phyloP scores from a whole-genome alignment of 2,113 vertebrate genomes.

The Pyxicephalus adspersus region DNA sequence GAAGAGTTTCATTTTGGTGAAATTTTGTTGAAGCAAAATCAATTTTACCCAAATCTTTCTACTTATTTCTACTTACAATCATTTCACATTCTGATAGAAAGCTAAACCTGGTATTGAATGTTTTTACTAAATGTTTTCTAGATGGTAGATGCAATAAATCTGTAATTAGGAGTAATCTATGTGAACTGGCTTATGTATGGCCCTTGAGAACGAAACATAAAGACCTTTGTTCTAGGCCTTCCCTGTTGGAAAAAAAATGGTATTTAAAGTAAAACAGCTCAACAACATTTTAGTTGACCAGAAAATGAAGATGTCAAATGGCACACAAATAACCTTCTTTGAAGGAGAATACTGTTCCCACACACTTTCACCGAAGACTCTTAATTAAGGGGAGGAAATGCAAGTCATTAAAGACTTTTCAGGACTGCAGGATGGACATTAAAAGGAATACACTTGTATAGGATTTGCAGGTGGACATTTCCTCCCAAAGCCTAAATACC shows the following conservation, averaged over 20 bases:
- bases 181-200: too few species aligned
- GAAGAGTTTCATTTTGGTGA: too few species aligned
- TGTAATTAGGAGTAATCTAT: too few species aligned
- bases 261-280: neutral
- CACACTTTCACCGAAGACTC: slow-evolving; percentile 53
- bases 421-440: slow-evolving; percentile 53
- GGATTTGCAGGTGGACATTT: slow-evolving; percentile 58
- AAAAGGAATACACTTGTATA: slow-evolving; percentile 52
- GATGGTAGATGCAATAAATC: too few species aligned
- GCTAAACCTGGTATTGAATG: too few species aligned
- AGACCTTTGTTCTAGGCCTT: too few species aligned
- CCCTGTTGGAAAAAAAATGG: slow-evolving; percentile 3
- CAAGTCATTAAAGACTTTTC: slow-evolving; percentile 59
- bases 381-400: slow-evolving; percentile 65
- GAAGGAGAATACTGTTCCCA: slow-evolving; percentile 56
- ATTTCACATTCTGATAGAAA: too few species aligned
- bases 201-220: too few species aligned
- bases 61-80: too few species aligned
- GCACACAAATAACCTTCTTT: neutral
- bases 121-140: too few species aligned
- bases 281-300: neutral
- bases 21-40: too few species aligned
- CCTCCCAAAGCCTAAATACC: slow-evolving; percentile 59
- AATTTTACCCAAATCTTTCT: too few species aligned
- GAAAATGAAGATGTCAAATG: neutral